Conservation (phyloP, 2,113 vertebrate genomes). For the Limnothrissa miodon region DNA sequence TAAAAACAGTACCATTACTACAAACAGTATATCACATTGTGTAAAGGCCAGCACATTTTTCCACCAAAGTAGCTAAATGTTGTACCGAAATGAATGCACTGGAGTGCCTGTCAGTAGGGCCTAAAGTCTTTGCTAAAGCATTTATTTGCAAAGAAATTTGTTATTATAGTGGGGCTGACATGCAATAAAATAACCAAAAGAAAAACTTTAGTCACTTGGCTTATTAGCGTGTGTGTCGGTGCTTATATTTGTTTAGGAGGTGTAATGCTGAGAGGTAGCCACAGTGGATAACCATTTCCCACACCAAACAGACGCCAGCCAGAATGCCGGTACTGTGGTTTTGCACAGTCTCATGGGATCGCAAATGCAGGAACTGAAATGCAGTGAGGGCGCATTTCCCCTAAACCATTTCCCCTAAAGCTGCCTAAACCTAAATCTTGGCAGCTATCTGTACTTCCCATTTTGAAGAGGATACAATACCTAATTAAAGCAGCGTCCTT, state of each 20-base stretch:
- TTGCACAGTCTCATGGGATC: not conserved
- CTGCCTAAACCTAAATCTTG: not conserved
- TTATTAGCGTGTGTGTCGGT: too few species aligned
- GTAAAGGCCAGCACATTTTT: too few species aligned
- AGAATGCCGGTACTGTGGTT: not conserved
- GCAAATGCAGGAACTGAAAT: not conserved
- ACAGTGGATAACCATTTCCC: not conserved
- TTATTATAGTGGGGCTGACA: too few species aligned
- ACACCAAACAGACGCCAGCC: not conserved
- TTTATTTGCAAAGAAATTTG: too few species aligned
- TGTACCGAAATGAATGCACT: too few species aligned
- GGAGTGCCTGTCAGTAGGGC: too few species aligned
- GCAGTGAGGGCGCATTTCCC: not conserved
- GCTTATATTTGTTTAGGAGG: not conserved
- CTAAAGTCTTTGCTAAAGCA: too few species aligned
- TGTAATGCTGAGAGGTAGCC: not conserved
- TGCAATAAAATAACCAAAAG: too few species aligned
- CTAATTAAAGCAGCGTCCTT: not conserved
- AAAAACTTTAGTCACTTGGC: too few species aligned
- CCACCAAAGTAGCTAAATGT: too few species aligned
- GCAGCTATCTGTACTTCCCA: not conserved
- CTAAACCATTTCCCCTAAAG: not conserved
- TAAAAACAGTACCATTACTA: too few species aligned
- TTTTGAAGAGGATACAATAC: not conserved
- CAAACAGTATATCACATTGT: too few species aligned